Conservation (phyloP, 2,113 vertebrate species). For the Triplophysa rosa region DNA sequence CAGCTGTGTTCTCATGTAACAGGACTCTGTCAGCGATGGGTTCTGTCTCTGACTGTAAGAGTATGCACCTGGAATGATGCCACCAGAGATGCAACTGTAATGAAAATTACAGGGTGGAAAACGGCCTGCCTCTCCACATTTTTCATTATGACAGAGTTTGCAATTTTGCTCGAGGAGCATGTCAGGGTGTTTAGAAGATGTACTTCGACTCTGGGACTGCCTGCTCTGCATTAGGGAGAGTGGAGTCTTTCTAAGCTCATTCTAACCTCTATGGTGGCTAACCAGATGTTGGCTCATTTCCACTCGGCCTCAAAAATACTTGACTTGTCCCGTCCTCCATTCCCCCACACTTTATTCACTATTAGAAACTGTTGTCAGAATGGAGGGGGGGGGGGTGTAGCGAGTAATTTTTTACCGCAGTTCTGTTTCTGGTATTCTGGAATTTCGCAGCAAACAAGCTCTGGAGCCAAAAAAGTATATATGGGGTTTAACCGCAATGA, state of each 20-base stretch:
- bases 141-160: constrained; percentile 45
- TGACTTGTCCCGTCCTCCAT: background rate
- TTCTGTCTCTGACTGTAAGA: constrained; percentile 35
- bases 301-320: constrained; percentile 40
- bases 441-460: constrained; percentile 55
- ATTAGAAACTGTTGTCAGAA: constrained; percentile 32
- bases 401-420: constrained; percentile 49
- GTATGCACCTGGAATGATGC: constrained; percentile 47
- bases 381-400: background rate
- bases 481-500: constrained; percentile 31
- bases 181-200: constrained; percentile 25
- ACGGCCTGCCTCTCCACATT: constrained; percentile 26
- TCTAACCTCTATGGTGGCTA: constrained; percentile 54
- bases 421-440: constrained; percentile 55
- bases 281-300: constrained; percentile 58
- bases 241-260: constrained; percentile 43
- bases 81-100: constrained; percentile 42
- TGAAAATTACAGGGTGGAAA: constrained; percentile 51
- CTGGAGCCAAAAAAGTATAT: constrained; percentile 51
- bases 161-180: constrained; percentile 37
- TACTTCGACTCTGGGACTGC: constrained; percentile 23
- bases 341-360: constrained; percentile 12
- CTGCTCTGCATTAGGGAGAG: constrained; percentile 36
- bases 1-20: constrained; percentile 41
- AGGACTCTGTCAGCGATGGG: constrained; percentile 42